Base-by-base conservation (phyloP, 2,797 vertebrate genomes). In the Acanthurus tractus region DNA sequence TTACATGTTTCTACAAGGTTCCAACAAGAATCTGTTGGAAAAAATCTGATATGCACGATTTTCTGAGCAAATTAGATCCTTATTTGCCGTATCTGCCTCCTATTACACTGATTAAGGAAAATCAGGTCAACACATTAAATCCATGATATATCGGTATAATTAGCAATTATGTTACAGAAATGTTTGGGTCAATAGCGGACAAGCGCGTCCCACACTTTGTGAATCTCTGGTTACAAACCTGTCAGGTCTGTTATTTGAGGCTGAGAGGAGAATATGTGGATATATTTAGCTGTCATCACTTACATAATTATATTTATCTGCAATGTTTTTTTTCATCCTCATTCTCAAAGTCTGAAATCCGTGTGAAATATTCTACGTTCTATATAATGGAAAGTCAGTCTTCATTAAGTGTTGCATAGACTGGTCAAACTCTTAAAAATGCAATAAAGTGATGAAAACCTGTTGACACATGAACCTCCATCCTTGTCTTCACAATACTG, bases 81-180 rank as follows among this genome's bases (percentile, higher is more conserved):
- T 64, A 52, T 63, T 69, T 82, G 54, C 54, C 73, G 76, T 56
- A 63, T 80, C 38, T 74, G 50, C 50, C 50, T 81, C 54, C n/a
- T 75, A 69, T 80, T 78, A 74, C 14, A 73, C n/a, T 73, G 76
- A 45, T 78, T 62, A 29, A 4, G 6, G 54, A 29, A 86, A 86
- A 76, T 74, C 23, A 29, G 83, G 77, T 77, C 69, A 84, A 64
- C 46, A 13, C 34, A 78, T 86, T 86, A 74, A 79, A 83, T 84
- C 78, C 40, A 38, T 74, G 82, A 82, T 76, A 79, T 70, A 76
- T 73, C 70, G 54, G 64, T 50, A 61, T 78, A 87, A 86, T 85
- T 82, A 79, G 61, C 66, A 80, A 85, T 89, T 78, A 83, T 74
- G 50, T 58, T 56, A 90, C 53, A 74, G 42, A 78, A 82, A 81